Evolutionary conservation across 2,113 vertebrate species (phyloP).

Genomic region (Riparia riparia): DNA sequence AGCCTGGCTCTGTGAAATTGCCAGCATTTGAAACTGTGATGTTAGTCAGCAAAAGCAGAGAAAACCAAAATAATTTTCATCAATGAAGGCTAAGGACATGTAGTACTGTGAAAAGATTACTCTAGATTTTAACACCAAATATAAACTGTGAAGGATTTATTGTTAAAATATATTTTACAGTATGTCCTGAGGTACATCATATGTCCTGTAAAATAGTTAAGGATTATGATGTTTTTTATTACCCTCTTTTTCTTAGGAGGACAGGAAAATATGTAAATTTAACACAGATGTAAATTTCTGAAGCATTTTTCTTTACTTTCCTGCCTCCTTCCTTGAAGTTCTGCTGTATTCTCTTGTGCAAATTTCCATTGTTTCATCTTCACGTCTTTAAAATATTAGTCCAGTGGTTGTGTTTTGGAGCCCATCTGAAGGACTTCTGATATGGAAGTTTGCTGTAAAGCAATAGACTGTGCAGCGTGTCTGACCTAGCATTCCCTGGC

Average conservation of each 20-base stretch:
- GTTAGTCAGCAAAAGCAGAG: slow-evolving; percentile 1
- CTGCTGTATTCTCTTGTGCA: background rate
- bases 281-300: background rate
- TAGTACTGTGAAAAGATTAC: background rate
- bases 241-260: background rate
- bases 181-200: background rate
- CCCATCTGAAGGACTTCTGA: background rate
- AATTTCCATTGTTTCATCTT: background rate
- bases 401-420: background rate
- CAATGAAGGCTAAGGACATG: background rate
- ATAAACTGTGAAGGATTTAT: background rate
- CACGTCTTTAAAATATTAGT: background rate
- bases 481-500: fast-evolving
- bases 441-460: background rate
- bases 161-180: background rate
- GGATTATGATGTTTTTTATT: background rate
- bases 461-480: background rate
- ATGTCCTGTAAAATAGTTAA: background rate
- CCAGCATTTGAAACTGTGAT: background rate
- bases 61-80: slow-evolving; percentile 4
- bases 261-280: background rate
- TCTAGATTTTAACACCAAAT: background rate
- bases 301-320: background rate
- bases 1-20: background rate
- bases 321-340: background rate